A percentile compares a stretch with the other conserved stretches of the same genome.
phyloP scores from a whole-genome alignment of 2,888 invertebrate genomes.

The Patella pellucida region DNA sequence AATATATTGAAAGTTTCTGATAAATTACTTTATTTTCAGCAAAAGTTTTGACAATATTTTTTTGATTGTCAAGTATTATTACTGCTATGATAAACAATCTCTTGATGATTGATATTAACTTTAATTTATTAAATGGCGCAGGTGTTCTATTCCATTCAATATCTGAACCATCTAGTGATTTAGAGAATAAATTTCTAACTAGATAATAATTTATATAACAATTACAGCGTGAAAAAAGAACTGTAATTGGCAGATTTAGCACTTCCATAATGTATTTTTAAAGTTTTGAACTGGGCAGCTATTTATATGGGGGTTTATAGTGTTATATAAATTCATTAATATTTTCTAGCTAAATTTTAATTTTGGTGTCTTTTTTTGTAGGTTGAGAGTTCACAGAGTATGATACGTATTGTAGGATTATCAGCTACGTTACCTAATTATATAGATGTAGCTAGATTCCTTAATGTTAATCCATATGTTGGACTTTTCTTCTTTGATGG shows the following conservation, averaged over 20 bases:
- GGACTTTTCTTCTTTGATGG: slow-evolving; percentile 90
- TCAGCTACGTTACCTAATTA: slow-evolving; percentile 99
- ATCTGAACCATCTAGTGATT: too few species aligned
- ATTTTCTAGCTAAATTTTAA: neutral
- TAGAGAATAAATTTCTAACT: neutral
- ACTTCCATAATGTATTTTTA: too few species aligned
- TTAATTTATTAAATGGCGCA: too few species aligned
- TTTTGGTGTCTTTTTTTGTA: slow-evolving; percentile 41
- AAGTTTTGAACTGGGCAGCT: neutral
- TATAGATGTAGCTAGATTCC: slow-evolving; percentile 92
- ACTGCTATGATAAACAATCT: too few species aligned
- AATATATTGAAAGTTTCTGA: too few species aligned
- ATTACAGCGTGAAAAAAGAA: too few species aligned
- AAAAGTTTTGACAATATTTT: too few species aligned
- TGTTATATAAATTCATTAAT: neutral
- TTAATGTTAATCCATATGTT: slow-evolving; percentile 89
- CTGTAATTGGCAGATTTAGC: too few species aligned
- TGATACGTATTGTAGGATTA: slow-evolving; percentile 96
- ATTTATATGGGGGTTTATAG: neutral
- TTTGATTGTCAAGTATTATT: neutral
- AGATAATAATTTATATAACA: neutral
- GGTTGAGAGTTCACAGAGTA: slow-evolving; percentile 76
- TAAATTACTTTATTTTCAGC: too few species aligned
- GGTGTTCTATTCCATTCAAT: too few species aligned
- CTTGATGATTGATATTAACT: too few species aligned